phyloP scores from a whole-genome alignment of 1,140 invertebrate species.

The Penaeus indicus region DNA sequence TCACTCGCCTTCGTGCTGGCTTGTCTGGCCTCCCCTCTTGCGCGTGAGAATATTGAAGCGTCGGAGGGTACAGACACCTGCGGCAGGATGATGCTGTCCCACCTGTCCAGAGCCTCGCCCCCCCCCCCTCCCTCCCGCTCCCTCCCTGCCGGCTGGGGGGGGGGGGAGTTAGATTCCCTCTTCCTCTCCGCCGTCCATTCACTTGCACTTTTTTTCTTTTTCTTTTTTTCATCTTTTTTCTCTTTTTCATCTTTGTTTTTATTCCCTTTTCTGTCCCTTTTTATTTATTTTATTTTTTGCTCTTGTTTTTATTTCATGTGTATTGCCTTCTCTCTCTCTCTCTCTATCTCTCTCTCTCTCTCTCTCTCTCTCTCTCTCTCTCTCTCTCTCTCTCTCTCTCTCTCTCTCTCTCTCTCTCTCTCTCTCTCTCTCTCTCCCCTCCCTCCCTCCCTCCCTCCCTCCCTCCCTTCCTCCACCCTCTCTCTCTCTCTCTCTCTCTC shows the following conservation, averaged over 20 bases:
- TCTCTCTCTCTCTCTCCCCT: background rate
- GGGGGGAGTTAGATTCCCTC: background rate
- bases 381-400: background rate
- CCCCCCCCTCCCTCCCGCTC: background rate
- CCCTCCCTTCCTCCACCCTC: background rate
- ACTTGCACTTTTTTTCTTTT: background rate
- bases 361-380: background rate
- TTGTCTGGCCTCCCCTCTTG: too few relatives aligned
- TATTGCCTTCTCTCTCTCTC: background rate
- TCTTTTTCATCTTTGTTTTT: background rate
- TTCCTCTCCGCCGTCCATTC: background rate
- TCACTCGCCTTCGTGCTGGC: background rate
- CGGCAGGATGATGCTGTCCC: too few relatives aligned
- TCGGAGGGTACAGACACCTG: too few relatives aligned
- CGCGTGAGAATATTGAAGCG: too few relatives aligned
- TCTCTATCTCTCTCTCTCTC: too few relatives aligned
- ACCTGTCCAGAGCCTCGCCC: background rate
- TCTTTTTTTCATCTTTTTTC: background rate
- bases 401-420: background rate
- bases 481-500: background rate
- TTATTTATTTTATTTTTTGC: background rate
- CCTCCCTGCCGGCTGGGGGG: background rate
- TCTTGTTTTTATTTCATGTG: background rate
- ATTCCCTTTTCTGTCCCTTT: background rate
- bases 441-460: background rate